A percentile compares a stretch with the other conserved stretches of the same genome.
Evolutionary conservation across 2,888 invertebrate genomes (phyloP).

Genomic region (Eupelmus urozonus): DNA sequence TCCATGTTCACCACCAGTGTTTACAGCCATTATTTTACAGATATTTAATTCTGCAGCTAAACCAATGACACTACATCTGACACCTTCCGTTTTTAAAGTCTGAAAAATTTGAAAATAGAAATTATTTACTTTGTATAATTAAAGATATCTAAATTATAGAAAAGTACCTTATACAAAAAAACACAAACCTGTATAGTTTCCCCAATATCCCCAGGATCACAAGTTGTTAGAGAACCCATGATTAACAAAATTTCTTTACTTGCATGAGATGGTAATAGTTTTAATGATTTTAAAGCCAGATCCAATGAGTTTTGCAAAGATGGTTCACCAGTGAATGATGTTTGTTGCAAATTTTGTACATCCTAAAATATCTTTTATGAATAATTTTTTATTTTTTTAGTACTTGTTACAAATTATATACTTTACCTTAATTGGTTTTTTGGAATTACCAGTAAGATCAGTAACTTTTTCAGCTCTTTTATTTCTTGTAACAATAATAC

Average conservation of each 20-base stretch:
- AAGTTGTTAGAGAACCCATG: constrained; percentile 96
- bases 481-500: constrained; percentile 92
- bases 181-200: constrained; percentile 85
- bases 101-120: constrained; percentile 75
- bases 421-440: constrained; percentile 86
- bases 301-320: constrained; percentile 97
- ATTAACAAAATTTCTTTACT: constrained; percentile 95
- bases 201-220: constrained; percentile 96
- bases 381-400: constrained; percentile 11
- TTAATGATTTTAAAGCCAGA: constrained; percentile 89
- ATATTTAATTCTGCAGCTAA: constrained; percentile 96
- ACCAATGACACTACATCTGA: constrained; percentile 96
- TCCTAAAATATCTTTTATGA: constrained; percentile 65
- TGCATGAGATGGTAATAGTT: constrained; percentile 94
- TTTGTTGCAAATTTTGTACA: constrained; percentile 80
- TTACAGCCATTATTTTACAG: constrained; percentile 89
- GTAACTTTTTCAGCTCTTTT: constrained; percentile 96
- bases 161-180: neutral
- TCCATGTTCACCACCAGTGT: constrained; percentile 92
- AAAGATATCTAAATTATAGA: neutral
- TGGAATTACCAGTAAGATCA: constrained; percentile 91
- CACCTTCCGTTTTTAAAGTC: constrained; percentile 87
- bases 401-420: constrained; percentile 2
- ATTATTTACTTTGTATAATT: neutral
- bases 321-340: constrained; percentile 91